These are phyloP conservation scores for Diaphora mendica DNA, from an alignment of 2,888 invertebrate genomes.

Conservation along the genomic window DNA sequence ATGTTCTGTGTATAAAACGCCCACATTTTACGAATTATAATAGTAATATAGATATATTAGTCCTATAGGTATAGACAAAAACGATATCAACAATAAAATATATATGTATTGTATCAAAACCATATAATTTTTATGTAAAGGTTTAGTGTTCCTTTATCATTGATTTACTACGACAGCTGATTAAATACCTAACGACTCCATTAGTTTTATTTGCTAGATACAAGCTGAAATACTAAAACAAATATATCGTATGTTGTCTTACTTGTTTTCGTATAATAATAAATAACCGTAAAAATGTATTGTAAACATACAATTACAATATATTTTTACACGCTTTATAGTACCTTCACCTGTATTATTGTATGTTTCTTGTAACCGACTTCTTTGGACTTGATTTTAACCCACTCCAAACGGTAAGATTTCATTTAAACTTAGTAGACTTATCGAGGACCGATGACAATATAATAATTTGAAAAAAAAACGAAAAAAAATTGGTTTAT, in stretches of 20 bases:
- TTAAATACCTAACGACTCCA: neutral
- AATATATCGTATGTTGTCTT: neutral
- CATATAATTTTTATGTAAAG: neutral
- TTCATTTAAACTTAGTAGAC: no score
- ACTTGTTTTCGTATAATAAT: neutral
- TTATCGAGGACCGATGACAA: no score
- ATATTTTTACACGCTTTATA: no score
- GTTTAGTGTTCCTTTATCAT: constrained; percentile 2
- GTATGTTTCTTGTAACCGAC: no score
- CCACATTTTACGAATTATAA: neutral
- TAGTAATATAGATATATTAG: neutral
- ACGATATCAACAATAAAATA: neutral
- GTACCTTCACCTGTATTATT: no score
- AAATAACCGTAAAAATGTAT: neutral
- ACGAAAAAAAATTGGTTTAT: no score
- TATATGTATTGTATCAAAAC: neutral
- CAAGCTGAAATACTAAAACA: neutral
- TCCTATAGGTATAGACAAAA: neutral
- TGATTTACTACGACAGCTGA: constrained; percentile 1
- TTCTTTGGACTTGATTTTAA: no score
- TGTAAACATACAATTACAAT: neutral
- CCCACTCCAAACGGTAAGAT: no score
- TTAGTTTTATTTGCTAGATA: neutral
- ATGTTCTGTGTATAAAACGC: no score
- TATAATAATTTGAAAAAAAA: no score